A percentile compares a stretch with the other conserved stretches of the same genome.
phyloP scores from a whole-genome alignment of 2,888 invertebrate species.

The Netelia inedita region DNA sequence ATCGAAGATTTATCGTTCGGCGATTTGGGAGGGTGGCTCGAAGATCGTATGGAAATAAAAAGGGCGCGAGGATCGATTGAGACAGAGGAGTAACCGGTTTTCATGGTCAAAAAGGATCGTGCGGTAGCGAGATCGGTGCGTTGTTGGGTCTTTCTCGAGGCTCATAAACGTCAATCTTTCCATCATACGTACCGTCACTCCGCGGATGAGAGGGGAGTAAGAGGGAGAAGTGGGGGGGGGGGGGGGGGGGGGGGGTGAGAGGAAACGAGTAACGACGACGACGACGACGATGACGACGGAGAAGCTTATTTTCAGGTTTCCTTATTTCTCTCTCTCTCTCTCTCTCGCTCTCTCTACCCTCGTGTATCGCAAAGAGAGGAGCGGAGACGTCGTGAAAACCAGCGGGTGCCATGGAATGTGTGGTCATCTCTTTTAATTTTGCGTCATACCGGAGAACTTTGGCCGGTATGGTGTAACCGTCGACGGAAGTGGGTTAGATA shows the following conservation, averaged over 20 bases:
- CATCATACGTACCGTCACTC: neutral
- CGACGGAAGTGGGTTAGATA: conserved; percentile 57
- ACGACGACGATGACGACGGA: neutral
- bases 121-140: neutral
- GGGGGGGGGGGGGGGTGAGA: neutral
- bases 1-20: no score
- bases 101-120: neutral
- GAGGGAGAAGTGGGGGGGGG: no score
- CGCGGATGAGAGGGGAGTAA: neutral
- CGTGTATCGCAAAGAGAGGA: no score
- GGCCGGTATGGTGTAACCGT: neutral
- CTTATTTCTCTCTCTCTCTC: neutral
- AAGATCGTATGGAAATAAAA: no score
- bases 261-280: neutral
- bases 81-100: neutral
- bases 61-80: neutral
- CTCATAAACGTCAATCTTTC: conserved; percentile 4
- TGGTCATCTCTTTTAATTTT: no score
- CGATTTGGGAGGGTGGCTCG: no score
- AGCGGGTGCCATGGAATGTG: neutral
- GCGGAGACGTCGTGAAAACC: neutral
- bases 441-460: no score
- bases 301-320: conserved; percentile 20
- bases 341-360: no score
- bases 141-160: neutral